Evolutionary conservation across 2,888 invertebrate species (phyloP), one percentile per base, ranked within the genome.

Genomic region (Lordiphosa andalusiaca): DNA sequence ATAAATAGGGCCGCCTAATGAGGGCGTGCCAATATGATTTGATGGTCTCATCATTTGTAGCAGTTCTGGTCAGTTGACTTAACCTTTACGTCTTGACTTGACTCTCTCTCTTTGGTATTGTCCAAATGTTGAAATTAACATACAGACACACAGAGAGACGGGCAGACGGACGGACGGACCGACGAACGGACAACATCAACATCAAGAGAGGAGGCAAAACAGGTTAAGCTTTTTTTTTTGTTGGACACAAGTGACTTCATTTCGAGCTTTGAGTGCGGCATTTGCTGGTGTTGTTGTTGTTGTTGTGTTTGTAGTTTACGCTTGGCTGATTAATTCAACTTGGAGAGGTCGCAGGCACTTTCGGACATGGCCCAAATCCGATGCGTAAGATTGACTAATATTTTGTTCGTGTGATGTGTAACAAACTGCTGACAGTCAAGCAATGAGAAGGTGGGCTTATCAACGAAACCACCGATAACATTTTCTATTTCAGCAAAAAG

Each of bases 181-280:
- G 5, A 52, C 38, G 12, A n/a, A 12, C n/a, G 16, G 16, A 19
- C 19, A 19, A 19, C 19, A 19, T 19, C 19, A 19, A 53, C 16
- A 16, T 10, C 42, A 25, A 44, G 44, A 42, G 13, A 38, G 65
- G 57, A 76, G 25, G 25, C 7, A 25, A 73, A 77, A 77, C 77
- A 77, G 77, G 77, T 77, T 77, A 81, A 77, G 81, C 84, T 76
- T 77, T 69, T 68, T 21, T 41, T n/a, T 25, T 47, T 40, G 56
- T 64, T 53, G 76, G 64, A 58, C 53, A 63, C 67, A 66, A 81
- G 61, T 76, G 84, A 77, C 77, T 77, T 77, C 77, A 77, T 77
- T 77, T 76, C 56, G 51, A 63, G 55, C 77, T 71, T 66, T 61
- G 49, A 35, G 9, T 10, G 42, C n/a, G 54, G 23, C 19, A 19